These are phyloP conservation scores for Perognathus longimembris DNA, from an alignment of 2,113 vertebrate genomes.

Conservation along the genomic window DNA sequence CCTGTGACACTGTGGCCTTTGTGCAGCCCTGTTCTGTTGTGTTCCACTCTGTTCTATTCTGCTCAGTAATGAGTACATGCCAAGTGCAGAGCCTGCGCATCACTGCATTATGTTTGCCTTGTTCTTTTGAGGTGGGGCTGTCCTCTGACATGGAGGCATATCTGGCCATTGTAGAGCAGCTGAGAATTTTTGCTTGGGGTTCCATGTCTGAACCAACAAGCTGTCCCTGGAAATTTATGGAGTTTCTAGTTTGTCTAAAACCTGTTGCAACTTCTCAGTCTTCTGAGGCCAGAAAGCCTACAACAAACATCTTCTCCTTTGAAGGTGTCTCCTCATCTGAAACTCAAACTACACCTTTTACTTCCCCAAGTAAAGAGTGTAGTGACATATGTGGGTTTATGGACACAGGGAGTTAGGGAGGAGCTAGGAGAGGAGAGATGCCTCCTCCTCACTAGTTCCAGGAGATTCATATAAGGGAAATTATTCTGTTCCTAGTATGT, in stretches of 20 bases:
- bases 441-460: not conserved
- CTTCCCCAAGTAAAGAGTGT: not conserved
- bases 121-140: not conserved
- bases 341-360: not conserved
- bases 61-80: too few species aligned
- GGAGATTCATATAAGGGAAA: not conserved
- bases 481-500: not conserved
- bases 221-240: not conserved
- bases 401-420: not conserved
- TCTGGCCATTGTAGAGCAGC: not conserved
- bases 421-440: not conserved
- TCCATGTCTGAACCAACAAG: constrained; percentile 18
- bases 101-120: too few species aligned
- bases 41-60: too few species aligned
- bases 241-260: constrained; percentile 1
- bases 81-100: not conserved
- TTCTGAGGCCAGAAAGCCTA: not conserved
- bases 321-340: constrained; percentile 13
- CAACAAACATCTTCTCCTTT: constrained; percentile 12
- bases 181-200: not conserved
- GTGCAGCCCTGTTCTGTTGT: too few species aligned
- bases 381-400: not conserved
- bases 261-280: constrained; percentile 1
- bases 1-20: not conserved
- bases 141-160: not conserved